Evolutionary conservation across 64 coral and sea anemone genomes (phyloP).

Genomic region (Cladopsammia gracilis): DNA sequence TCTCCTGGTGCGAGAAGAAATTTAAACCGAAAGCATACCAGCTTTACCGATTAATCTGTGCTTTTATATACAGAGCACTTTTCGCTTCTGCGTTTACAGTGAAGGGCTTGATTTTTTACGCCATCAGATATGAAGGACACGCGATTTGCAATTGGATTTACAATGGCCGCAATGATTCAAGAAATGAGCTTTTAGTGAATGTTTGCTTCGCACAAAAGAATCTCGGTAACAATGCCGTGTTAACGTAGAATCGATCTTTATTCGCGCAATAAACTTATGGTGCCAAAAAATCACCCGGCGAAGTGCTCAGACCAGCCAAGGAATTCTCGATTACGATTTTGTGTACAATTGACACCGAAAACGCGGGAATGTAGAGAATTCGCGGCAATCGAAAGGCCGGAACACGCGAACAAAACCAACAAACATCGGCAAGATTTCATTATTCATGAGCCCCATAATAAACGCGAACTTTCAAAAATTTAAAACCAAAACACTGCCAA

Average conservation of each 20-base stretch:
- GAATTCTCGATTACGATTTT: constrained; percentile 23
- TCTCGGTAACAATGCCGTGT: constrained; percentile 12
- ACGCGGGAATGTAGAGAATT: constrained; percentile 54
- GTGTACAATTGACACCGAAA: constrained; percentile 57
- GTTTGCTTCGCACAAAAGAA: constrained; percentile 55
- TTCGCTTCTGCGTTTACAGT: neutral
- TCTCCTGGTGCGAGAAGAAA: neutral
- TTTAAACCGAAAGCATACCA: neutral
- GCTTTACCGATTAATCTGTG: neutral
- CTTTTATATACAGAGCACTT: neutral
- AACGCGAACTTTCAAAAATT: constrained; percentile 27
- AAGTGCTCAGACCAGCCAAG: neutral
- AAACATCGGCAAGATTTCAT: constrained; percentile 38
- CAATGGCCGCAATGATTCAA: neutral
- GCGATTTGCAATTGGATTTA: neutral
- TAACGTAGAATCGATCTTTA: neutral
- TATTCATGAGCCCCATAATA: constrained; percentile 34
- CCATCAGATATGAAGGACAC: neutral
- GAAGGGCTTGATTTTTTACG: neutral
- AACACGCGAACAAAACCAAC: constrained; percentile 53
- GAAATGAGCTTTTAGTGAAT: constrained; percentile 11
- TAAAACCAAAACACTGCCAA: constrained; percentile 24
- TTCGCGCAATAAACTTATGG: neutral
- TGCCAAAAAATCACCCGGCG: neutral
- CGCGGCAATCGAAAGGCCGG: constrained; percentile 11